Base-by-base conservation (phyloP, 2,113 vertebrate genomes). In the Gallinago paraguaiae region DNA sequence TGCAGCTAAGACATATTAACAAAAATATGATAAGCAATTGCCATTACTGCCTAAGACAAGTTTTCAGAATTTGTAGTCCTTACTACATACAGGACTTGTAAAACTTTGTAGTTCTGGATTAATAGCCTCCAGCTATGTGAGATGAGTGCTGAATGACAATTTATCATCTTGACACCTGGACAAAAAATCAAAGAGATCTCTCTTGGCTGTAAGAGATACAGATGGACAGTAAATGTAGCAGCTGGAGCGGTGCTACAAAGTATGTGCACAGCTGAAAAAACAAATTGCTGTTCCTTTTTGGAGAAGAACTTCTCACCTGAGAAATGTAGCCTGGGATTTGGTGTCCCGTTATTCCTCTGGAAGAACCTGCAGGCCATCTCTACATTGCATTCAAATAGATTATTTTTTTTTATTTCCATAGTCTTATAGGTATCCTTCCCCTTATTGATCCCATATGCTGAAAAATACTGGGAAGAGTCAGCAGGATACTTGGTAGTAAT, bases 21-120 rank as follows among this genome's bases (percentile, higher is more conserved):
- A 81, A 87, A 77, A 63, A 27, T 30, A n/a, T 0, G 0, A 33
- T 9, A 37, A 18, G 4, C 43, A 1, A 39, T 10, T 71, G 4
- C 3, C 4, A 41, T 72, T 71, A n/a, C n/a, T 77, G 17, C 39
- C 20, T 64, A 63, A 59, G 59, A 41, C 2, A 68, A 41, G 2
- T 64, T 85, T 82, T 88, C 30, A 72, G 45, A 88, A 76, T 37
- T 56, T 76, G 35, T 46, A 43, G 2, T 54, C 30, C 61, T 71
- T 75, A 24, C 7, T 50, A n/a, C 13, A 54, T 53, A 24, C 5
- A 69, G 48, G 19, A 46, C 11, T 33, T 28, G 4, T 45, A 72
- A 88, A 54, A 12, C 2, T 41, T 70, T 23, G 86, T 57, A 51
- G 8, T 50, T 69, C 39, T 76, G 33, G 30, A 53, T 48, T 76